Evolutionary conservation across 2,888 invertebrate species (phyloP), one percentile per base, ranked within the genome.

Genomic region (Tribolium freemani): DNA sequence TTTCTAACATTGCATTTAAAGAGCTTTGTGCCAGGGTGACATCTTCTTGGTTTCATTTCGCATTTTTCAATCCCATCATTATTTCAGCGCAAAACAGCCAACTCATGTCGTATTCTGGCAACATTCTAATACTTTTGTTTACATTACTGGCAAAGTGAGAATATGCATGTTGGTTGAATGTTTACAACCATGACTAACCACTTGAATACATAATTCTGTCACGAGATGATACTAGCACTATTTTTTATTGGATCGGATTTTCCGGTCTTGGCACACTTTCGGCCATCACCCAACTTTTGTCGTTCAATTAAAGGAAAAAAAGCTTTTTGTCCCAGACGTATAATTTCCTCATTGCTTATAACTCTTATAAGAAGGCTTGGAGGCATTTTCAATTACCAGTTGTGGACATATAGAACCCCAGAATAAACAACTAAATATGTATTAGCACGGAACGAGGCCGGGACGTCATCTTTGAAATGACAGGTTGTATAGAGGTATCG

Each of bases 341-440:
- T 64, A 64, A 54, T 54, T 54, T 45, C 45, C 16, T 53, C 46
- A 54, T 54, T 64, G 54, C 53, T 54, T 64, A 64, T 54, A n/a
- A 53, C 54, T 45, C 53, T 54, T 64, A 64, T 54, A n/a, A 53
- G 53, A 31, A 21, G 6, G 26, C 71, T 61, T 26, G 61, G 20
- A 50, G 71, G 67, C 67, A 61, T 72, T 72, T 72, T 58, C 71
- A 72, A 72, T 72, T 61, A 68, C 68, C 54, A 38, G 61, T 51
- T 72, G 30, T 44, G 10, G 68, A 68, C 68, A 61, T 72, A 68
- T 72, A 72, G 48, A 54, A 54, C 50, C 61, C 54, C 13, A 60
- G 54, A 56, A 67, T 67, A 58, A 72, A 72, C 56, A 72, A 61
- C 67, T 67, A 58, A 69, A 64, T 71, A 56, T 54, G 46, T 54